phyloP scores from a whole-genome alignment of 2,888 invertebrate genomes.

The Pristionchus arcanus region DNA sequence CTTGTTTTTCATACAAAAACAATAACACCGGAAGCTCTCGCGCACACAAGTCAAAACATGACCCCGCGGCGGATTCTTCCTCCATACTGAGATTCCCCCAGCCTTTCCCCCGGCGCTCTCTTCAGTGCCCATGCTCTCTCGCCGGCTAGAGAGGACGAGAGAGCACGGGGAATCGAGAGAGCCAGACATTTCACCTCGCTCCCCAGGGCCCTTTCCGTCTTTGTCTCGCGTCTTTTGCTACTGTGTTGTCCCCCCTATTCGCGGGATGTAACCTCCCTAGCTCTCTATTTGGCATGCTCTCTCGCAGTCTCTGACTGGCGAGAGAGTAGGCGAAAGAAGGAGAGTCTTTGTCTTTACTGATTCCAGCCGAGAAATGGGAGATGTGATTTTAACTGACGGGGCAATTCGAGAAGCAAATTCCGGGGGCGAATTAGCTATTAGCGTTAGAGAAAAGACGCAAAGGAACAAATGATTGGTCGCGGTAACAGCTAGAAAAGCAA shows the following conservation, averaged over 20 bases:
- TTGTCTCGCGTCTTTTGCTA: background rate
- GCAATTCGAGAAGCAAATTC: background rate
- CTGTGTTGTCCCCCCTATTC: background rate
- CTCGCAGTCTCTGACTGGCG: background rate
- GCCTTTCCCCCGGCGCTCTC: background rate
- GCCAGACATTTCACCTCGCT: background rate
- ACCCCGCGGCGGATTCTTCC: conserved; percentile 2
- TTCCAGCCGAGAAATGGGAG: background rate
- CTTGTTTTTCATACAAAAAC: background rate
- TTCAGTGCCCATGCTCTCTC: background rate
- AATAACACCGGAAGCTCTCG: background rate
- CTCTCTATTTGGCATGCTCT: background rate
- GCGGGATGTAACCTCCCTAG: background rate
- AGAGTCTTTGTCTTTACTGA: background rate
- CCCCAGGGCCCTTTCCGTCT: conserved; percentile 22
- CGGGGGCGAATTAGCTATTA: background rate
- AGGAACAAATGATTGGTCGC: background rate
- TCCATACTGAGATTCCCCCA: background rate
- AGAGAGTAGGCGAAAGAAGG: background rate
- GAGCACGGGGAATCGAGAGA: background rate
- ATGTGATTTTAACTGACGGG: conserved; percentile 10
- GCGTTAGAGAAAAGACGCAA: background rate
- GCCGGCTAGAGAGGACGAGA: background rate
- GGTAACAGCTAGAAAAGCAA: background rate
- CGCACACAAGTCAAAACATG: conserved; percentile 24